Evolutionary conservation across 2,113 vertebrate species (phyloP).

Genomic region (Lipophrys pholis): DNA sequence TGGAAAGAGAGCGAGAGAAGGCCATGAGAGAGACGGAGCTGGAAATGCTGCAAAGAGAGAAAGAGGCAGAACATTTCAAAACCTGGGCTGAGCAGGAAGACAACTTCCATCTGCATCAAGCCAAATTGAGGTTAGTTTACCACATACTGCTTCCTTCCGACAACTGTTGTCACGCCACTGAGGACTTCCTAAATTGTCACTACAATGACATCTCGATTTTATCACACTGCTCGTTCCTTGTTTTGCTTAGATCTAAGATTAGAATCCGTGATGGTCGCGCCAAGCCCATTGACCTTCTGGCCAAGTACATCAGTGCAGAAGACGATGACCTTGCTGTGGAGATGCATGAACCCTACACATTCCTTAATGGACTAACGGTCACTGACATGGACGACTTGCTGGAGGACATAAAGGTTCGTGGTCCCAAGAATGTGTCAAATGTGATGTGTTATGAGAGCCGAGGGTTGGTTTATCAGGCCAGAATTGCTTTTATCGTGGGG

Average conservation of each 20-base stretch:
- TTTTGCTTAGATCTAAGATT: slow-evolving; percentile 90
- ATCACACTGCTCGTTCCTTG: neutral
- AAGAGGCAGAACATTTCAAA: slow-evolving; percentile 98
- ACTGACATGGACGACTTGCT: slow-evolving; percentile 98
- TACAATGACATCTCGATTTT: too few species aligned
- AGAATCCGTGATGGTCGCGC: slow-evolving; percentile 94
- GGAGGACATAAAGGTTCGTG: slow-evolving; percentile 94
- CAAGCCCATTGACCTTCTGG: slow-evolving; percentile 95
- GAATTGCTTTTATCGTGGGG: neutral
- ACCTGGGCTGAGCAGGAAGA: slow-evolving; percentile 99
- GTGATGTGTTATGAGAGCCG: neutral
- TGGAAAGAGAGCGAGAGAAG: slow-evolving; percentile 96
- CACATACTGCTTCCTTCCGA: too few species aligned
- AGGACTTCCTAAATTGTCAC: too few species aligned
- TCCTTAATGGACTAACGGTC: slow-evolving; percentile 93
- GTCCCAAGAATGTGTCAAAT: neutral
- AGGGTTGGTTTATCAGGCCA: too few species aligned
- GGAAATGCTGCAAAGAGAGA: slow-evolving; percentile 97
- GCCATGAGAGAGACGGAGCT: slow-evolving; percentile 96
- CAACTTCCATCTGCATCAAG: slow-evolving; percentile 97
- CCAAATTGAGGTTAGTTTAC: slow-evolving; percentile 89
- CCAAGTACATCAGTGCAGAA: slow-evolving; percentile 97
- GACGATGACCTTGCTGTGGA: slow-evolving; percentile 96
- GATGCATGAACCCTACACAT: slow-evolving; percentile 98
- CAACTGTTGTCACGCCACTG: too few species aligned